Evolutionary conservation across 2,888 invertebrate species (phyloP).

Genomic region (Eumerus sabulonum): DNA sequence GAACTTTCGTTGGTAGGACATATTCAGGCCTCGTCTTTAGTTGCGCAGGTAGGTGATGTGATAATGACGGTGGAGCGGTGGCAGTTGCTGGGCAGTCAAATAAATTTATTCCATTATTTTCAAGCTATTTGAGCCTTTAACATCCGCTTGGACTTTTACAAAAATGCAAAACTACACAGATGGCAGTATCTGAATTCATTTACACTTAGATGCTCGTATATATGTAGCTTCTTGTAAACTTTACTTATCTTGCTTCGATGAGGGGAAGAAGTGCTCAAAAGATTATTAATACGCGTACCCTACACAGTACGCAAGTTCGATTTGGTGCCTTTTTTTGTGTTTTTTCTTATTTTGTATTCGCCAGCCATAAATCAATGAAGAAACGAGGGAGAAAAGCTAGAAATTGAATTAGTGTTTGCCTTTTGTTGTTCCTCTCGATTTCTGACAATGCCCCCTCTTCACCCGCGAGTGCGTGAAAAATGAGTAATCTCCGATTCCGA

Average conservation of each 20-base stretch:
- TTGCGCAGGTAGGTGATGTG: too few species aligned
- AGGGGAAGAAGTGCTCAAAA: conserved; percentile 33
- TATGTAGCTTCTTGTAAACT: too few species aligned
- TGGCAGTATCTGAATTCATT: conserved; percentile 36
- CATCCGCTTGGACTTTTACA: not conserved
- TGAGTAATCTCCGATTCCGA: conserved; percentile 23
- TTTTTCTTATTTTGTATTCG: conserved; percentile 23
- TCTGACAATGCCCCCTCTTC: too few species aligned
- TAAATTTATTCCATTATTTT: conserved; percentile 53
- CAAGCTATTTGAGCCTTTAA: conserved; percentile 20
- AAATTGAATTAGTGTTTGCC: conserved; percentile 55
- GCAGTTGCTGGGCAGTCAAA: conserved; percentile 13
- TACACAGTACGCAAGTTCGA: not conserved
- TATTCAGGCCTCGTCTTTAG: too few species aligned
- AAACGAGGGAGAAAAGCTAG: conserved; percentile 1
- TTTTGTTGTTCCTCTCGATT: conserved; percentile 28
- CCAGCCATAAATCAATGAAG: conserved; percentile 51
- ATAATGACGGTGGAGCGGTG: too few species aligned
- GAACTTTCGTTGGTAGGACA: too few species aligned
- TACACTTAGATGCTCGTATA: conserved; percentile 38
- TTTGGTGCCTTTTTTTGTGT: conserved; percentile 14
- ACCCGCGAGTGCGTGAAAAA: conserved; percentile 6
- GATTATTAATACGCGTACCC: conserved; percentile 36
- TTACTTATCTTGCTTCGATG: conserved; percentile 21
- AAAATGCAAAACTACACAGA: conserved; percentile 13